Percentiles rank a stretch among this genome's conserved stretches.
These are phyloP conservation scores for Uropetala carovei DNA, from an alignment of 2,888 invertebrate species.

Conservation along the genomic window DNA sequence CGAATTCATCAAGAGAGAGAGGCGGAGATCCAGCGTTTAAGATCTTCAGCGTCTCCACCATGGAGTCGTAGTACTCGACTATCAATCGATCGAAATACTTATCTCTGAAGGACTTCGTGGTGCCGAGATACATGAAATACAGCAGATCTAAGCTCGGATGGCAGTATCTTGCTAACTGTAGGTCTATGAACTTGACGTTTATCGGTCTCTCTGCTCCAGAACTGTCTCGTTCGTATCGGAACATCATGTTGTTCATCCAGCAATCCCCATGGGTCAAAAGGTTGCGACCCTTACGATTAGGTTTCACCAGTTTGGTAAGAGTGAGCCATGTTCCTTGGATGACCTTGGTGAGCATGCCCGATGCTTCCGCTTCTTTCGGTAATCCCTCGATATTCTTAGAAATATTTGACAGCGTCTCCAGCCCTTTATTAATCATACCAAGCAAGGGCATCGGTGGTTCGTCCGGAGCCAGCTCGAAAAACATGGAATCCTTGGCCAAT, in stretches of 20 bases:
- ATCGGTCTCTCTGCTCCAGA: too few species aligned
- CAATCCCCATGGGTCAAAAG: slow-evolving; percentile 40
- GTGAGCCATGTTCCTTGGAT: background rate
- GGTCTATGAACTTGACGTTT: slow-evolving; percentile 23
- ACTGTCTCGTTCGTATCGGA: slow-evolving; percentile 26
- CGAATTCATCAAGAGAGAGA: too few species aligned
- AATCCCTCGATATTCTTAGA: background rate
- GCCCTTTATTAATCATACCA: background rate
- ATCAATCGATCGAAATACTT: too few species aligned
- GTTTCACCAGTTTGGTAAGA: too few species aligned
- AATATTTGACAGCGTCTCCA: background rate
- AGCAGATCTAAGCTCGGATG: too few species aligned
- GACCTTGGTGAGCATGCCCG: background rate
- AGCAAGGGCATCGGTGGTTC: background rate
- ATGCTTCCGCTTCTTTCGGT: background rate
- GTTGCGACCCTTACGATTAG: background rate
- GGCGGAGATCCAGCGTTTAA: too few species aligned
- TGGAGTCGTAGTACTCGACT: too few species aligned
- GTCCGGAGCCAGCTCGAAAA: background rate
- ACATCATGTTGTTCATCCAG: slow-evolving; percentile 64
- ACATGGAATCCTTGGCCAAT: background rate
- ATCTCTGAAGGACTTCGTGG: too few species aligned
- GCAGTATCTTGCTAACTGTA: too few species aligned
- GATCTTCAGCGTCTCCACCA: too few species aligned
- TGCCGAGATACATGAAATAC: too few species aligned